Evolutionary conservation across 1,140 invertebrate genomes (phyloP).

Genomic region (Ctenoplectra terminalis): DNA sequence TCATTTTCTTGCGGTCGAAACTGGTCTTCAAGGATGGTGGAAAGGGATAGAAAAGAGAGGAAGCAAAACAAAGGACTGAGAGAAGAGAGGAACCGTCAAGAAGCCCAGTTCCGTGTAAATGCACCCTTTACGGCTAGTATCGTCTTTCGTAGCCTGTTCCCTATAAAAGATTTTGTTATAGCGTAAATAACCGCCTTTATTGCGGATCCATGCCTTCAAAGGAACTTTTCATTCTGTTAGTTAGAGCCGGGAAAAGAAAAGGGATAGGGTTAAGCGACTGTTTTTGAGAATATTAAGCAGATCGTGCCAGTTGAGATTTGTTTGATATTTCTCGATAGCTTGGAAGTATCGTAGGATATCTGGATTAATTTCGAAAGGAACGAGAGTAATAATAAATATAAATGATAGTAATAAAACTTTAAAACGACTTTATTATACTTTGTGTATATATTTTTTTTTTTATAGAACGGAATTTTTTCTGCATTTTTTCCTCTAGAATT

Average conservation of each 20-base stretch:
- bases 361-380: no score
- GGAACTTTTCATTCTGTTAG: slow-evolving; percentile 20
- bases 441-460: no score
- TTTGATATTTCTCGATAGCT: not conserved
- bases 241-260: not conserved
- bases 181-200: not conserved
- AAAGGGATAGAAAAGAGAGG: not conserved
- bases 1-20: slow-evolving; percentile 37
- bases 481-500: no score
- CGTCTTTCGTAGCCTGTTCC: not conserved
- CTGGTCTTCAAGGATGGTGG: not conserved
- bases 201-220: not conserved
- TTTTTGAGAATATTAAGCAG: slow-evolving; percentile 7
- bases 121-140: not conserved
- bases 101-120: not conserved
- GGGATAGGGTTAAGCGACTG: not conserved
- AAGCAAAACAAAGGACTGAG: slow-evolving; percentile 14
- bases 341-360: not conserved
- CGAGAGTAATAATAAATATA: no score
- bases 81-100: not conserved
- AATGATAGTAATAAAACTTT: no score
- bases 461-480: no score
- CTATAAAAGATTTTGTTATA: slow-evolving; percentile 7
- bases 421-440: no score
- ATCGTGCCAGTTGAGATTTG: not conserved